phyloP scores from a whole-genome alignment of 2,888 invertebrate species.

The Acronicta aceris region DNA sequence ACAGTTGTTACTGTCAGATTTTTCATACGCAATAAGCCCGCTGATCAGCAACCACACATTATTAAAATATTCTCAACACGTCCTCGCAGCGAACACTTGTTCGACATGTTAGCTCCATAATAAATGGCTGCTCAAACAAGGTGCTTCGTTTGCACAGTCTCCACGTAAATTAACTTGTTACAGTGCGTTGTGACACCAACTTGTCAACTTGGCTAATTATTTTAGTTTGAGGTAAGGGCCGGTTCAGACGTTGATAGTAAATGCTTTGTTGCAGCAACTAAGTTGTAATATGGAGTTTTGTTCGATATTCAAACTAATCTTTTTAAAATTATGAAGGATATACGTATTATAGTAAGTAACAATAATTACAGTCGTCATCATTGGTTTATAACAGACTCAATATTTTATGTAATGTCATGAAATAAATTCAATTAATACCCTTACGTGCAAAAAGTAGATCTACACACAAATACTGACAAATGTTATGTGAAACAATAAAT shows the following conservation, averaged over 20 bases:
- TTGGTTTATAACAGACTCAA: no score
- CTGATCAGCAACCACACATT: constrained; percentile 15
- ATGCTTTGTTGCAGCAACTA: constrained; percentile 12
- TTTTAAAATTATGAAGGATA: neutral
- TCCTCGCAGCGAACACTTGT: constrained; percentile 36
- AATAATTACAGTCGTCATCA: no score
- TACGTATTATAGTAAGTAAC: no score
- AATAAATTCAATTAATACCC: no score
- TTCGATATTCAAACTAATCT: neutral
- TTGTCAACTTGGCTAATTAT: constrained; percentile 71
- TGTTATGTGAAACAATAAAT: no score
- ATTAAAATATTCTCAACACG: constrained; percentile 44
- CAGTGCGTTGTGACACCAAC: constrained; percentile 51
- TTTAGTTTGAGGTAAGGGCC: constrained; percentile 60
- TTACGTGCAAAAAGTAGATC: no score
- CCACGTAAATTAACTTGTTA: constrained; percentile 75
- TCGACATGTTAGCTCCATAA: constrained; percentile 36
- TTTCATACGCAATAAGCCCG: neutral
- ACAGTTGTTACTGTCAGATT: neutral
- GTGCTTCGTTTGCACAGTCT: constrained; percentile 63
- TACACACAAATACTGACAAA: no score
- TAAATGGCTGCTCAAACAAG: constrained; percentile 58
- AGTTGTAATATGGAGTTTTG: no score
- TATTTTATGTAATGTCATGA: no score
- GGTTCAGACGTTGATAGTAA: constrained; percentile 25